Percentiles rank a stretch among this genome's conserved stretches.
These are phyloP conservation scores for Megalurothrips usitatus DNA, from an alignment of 2,888 invertebrate species.

Conservation along the genomic window DNA sequence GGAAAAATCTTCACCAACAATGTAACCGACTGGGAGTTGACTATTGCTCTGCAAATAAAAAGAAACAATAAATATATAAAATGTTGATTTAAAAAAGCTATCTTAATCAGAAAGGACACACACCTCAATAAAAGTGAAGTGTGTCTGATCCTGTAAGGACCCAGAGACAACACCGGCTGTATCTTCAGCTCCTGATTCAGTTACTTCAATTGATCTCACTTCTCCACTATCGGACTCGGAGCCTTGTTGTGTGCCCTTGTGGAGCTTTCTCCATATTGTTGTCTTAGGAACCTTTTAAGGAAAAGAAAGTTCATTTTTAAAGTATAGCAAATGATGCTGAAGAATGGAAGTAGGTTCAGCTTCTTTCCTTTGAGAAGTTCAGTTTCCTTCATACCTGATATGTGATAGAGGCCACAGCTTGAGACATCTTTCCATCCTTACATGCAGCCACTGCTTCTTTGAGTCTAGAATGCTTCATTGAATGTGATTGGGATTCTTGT, in stretches of 20 bases:
- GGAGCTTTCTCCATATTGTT: constrained; percentile 48
- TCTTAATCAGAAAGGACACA: constrained; percentile 32
- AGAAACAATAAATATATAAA: constrained; percentile 32
- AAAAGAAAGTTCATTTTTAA: background rate
- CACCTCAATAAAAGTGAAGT: background rate
- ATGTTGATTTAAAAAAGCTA: constrained; percentile 34
- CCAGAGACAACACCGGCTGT: no score
- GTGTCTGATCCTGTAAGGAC: background rate
- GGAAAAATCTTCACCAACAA: constrained; percentile 27
- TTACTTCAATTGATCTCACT: background rate
- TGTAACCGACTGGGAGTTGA: background rate
- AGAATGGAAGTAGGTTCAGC: background rate
- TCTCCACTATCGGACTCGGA: background rate
- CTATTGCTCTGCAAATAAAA: constrained; percentile 28
- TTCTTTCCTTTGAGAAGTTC: background rate
- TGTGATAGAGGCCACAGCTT: constrained; percentile 46
- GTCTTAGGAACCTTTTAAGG: constrained; percentile 46
- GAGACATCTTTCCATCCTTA: constrained; percentile 48
- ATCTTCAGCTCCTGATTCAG: background rate
- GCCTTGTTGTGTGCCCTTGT: constrained; percentile 40
- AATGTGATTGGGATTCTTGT: constrained; percentile 44
- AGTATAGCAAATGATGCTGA: background rate
- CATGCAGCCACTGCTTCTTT: constrained; percentile 48
- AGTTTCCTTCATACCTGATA: constrained; percentile 40
- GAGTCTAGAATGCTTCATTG: constrained; percentile 43